phyloP scores from a whole-genome alignment of 1,140 invertebrate genomes.

The Psilanteris sp. region DNA sequence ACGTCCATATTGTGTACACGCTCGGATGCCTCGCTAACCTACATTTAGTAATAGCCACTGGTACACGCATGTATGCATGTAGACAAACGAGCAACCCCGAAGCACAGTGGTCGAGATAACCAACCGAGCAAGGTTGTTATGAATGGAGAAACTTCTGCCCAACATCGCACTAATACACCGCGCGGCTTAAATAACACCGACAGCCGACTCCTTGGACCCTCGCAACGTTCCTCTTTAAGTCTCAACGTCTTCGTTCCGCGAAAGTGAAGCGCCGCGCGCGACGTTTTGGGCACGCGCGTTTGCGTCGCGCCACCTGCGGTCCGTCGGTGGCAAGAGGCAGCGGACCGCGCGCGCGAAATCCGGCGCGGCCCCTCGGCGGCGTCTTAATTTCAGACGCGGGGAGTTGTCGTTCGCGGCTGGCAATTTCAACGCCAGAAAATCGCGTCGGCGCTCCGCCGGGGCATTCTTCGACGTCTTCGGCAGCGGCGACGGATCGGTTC shows the following conservation, averaged over 20 bases:
- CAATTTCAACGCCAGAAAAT: no score
- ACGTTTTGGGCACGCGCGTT: constrained; percentile 15
- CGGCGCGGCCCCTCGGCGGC: no score
- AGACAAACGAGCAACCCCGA: constrained; percentile 63
- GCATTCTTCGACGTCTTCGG: no score
- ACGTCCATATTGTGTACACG: constrained; percentile 46
- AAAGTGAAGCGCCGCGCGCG: constrained; percentile 24
- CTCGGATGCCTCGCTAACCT: constrained; percentile 70
- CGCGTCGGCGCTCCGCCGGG: no score
- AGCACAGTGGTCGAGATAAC: constrained; percentile 60
- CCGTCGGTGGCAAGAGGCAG: neutral
- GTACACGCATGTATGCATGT: constrained; percentile 48
- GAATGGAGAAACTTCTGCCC: constrained; percentile 75
- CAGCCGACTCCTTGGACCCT: constrained; percentile 26
- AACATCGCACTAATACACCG: constrained; percentile 67
- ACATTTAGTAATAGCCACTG: constrained; percentile 67
- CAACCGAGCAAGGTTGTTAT: constrained; percentile 67
- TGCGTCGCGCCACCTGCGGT: no score
- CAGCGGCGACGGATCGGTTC: no score
- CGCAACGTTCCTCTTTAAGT: constrained; percentile 41
- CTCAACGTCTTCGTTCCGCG: constrained; percentile 15
- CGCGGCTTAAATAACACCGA: constrained; percentile 46
- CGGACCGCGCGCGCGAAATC: no score
- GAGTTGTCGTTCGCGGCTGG: no score
- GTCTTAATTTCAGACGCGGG: no score